A percentile compares a stretch with the other conserved stretches of the same genome.
Conservation (phyloP, 37 sponge, comb jelly and placozoan species). For the Mnemiopsis leidyi region DNA sequence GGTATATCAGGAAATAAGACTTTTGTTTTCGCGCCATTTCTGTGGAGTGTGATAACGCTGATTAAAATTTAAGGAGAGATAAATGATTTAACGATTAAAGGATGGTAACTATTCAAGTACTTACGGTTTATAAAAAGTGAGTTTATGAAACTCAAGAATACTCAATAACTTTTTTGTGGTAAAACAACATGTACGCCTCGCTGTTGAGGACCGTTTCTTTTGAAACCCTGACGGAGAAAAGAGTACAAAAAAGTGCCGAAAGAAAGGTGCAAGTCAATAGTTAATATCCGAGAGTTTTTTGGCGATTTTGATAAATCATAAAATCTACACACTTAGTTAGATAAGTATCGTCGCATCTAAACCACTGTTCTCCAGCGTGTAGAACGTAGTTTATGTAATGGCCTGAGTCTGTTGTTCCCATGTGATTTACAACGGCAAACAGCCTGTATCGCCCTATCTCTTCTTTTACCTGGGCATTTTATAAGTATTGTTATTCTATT, state of each 20-base stretch:
- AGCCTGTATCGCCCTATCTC: slow-evolving; percentile 72
- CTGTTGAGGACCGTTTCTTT: slow-evolving; percentile 75
- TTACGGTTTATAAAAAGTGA: neutral
- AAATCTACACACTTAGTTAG: slow-evolving; percentile 85
- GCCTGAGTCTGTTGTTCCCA: slow-evolving; percentile 83
- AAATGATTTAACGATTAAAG: too few species aligned
- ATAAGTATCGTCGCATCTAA: slow-evolving; percentile 96
- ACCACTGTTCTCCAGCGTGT: slow-evolving; percentile 83
- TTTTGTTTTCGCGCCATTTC: too few species aligned
- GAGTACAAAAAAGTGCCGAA: neutral
- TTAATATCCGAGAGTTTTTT: too few species aligned
- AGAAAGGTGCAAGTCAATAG: neutral
- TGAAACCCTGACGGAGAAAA: neutral
- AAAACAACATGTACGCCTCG: slow-evolving; percentile 95
- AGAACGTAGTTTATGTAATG: slow-evolving; percentile 96
- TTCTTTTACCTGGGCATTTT: neutral
- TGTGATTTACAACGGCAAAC: slow-evolving; percentile 97
- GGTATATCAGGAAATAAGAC: too few species aligned
- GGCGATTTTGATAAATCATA: too few species aligned
- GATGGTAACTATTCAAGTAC: too few species aligned
- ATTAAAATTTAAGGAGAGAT: too few species aligned
- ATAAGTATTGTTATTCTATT: too few species aligned
- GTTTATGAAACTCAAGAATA: slow-evolving; percentile 68
- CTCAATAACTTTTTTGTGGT: slow-evolving; percentile 92
- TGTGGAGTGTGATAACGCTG: too few species aligned